These are phyloP conservation scores for Xenopus laevis DNA, from an alignment of 2,113 vertebrate species.

Conservation along the genomic window DNA sequence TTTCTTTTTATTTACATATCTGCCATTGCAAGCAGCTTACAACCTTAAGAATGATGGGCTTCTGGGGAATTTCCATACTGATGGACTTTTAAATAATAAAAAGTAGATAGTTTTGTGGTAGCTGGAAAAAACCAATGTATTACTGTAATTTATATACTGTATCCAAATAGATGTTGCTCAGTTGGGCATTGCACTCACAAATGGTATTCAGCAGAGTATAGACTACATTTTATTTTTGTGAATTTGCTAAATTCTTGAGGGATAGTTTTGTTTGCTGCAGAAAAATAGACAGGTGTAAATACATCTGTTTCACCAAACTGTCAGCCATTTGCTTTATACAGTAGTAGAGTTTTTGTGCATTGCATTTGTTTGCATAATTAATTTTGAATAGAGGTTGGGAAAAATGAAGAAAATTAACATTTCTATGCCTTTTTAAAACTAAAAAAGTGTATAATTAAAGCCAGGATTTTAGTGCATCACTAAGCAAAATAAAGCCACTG, in stretches of 20 bases:
- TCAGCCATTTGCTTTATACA: constrained; percentile 15
- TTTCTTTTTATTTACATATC: too few relatives aligned
- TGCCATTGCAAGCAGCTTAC: too few relatives aligned
- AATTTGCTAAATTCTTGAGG: constrained; percentile 39
- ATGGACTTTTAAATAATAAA: constrained; percentile 15
- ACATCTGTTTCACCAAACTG: constrained; percentile 40
- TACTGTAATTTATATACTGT: too few relatives aligned
- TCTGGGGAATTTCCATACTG: constrained; percentile 6
- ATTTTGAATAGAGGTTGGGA: too few relatives aligned
- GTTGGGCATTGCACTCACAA: constrained; percentile 21
- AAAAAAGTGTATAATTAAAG: constrained; percentile 1
- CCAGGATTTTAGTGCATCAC: constrained; percentile 3
- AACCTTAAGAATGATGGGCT: too few relatives aligned
- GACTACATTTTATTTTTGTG: constrained; percentile 15
- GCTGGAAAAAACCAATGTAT: too few relatives aligned
- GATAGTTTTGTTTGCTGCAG: constrained; percentile 36
- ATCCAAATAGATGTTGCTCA: constrained; percentile 4
- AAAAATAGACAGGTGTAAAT: constrained; percentile 32
- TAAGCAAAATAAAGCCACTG: constrained; percentile 3
- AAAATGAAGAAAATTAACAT: too few relatives aligned
- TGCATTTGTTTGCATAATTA: too few relatives aligned
- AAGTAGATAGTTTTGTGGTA: constrained; percentile 1
- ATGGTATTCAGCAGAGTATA: constrained; percentile 38
- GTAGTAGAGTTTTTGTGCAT: not conserved
- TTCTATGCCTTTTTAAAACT: not conserved